These are phyloP conservation scores for Bombus confusus DNA, from an alignment of 1,140 invertebrate genomes.

Conservation along the genomic window DNA sequence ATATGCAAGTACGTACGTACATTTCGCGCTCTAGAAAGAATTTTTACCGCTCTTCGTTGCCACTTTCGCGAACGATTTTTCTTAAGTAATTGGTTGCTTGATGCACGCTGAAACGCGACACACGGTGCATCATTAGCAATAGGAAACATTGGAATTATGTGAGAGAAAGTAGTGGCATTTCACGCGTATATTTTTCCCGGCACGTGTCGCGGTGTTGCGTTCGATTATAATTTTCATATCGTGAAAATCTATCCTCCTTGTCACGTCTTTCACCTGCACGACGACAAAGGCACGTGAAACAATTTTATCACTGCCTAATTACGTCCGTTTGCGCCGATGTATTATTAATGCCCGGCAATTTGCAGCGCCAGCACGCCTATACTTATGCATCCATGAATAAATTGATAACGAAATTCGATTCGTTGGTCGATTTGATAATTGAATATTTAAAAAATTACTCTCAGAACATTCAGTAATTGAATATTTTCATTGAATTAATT, in stretches of 20 bases:
- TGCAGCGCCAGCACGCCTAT: not conserved
- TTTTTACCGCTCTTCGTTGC: not conserved
- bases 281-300: not conserved
- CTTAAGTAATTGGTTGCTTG: not conserved
- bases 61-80: not conserved
- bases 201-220: not conserved
- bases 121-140: not conserved
- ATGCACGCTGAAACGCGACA: not conserved
- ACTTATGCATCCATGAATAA: not conserved
- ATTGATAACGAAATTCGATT: not conserved
- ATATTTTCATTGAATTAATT: too few relatives aligned
- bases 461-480: too few relatives aligned
- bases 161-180: not conserved
- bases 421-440: not conserved
- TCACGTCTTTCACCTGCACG: too few relatives aligned
- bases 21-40: not conserved
- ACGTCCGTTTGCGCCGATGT: not conserved
- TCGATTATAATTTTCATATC: not conserved
- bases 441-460: too few relatives aligned
- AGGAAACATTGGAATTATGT: not conserved
- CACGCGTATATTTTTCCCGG: not conserved
- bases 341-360: not conserved
- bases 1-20: too few relatives aligned
- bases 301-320: not conserved
- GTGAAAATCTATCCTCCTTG: not conserved